Percentiles rank a stretch among this genome's conserved stretches.
Evolutionary conservation across 2,113 vertebrate genomes (phyloP).

Genomic region (Seriola quinqueradiata): DNA sequence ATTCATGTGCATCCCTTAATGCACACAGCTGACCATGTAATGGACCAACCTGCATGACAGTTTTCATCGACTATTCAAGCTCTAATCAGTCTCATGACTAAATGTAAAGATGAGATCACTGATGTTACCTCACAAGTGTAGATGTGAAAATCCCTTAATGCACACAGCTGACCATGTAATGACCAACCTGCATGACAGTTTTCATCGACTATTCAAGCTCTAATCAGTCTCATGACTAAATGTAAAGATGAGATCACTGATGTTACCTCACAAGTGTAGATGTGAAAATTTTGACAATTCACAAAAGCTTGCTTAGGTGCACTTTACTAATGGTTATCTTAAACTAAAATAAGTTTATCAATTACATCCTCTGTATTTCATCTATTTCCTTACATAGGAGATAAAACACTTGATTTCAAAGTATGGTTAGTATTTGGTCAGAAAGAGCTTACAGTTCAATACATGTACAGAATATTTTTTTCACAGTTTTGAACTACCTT

Average conservation of each 20-base stretch:
- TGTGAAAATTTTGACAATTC: not conserved
- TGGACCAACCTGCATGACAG: not conserved
- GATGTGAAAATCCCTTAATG: not conserved
- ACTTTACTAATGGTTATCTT: too few species aligned
- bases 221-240: not conserved
- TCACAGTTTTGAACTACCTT: too few species aligned
- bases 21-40: not conserved
- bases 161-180: not conserved
- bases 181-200: not conserved
- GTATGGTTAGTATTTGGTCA: too few species aligned
- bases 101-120: not conserved
- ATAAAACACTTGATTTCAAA: too few species aligned
- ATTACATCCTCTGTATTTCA: not conserved
- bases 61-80: not conserved
- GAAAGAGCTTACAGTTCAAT: too few species aligned
- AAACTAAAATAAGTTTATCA: not conserved
- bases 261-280: too few species aligned
- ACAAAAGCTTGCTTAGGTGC: not conserved
- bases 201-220: not conserved
- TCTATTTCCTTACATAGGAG: too few species aligned
- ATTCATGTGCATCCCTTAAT: not conserved
- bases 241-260: not conserved
- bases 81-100: not conserved
- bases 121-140: too few species aligned
- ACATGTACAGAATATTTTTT: too few species aligned